Conservation (phyloP, 1,140 invertebrate genomes). For the Diuraphis noxia region DNA sequence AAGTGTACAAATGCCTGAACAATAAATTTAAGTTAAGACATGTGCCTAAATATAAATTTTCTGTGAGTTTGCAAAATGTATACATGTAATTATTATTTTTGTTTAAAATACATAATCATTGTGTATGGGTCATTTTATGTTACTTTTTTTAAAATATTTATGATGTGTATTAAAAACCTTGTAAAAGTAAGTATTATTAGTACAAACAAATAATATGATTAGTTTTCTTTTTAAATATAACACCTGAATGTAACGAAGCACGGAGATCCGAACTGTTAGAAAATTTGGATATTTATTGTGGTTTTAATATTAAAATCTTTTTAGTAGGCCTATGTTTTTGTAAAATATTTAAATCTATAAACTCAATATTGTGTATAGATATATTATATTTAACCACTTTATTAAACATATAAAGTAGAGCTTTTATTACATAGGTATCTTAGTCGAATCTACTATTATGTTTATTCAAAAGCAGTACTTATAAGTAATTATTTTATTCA, state of each 20-base stretch:
- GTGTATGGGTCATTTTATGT: too few relatives aligned
- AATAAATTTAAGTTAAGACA: not conserved
- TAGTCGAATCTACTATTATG: not conserved
- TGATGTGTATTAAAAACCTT: too few relatives aligned
- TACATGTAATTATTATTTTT: too few relatives aligned
- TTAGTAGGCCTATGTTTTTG: not conserved
- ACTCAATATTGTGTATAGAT: not conserved
- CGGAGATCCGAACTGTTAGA: not conserved
- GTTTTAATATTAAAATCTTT: not conserved
- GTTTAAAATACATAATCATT: too few relatives aligned
- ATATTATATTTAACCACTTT: too few relatives aligned
- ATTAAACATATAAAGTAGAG: too few relatives aligned
- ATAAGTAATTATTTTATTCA: not conserved
- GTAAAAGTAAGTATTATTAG: too few relatives aligned
- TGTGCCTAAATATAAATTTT: not conserved
- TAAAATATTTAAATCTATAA: not conserved
- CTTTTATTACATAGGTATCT: not conserved
- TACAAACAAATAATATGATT: too few relatives aligned
- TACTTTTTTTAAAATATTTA: too few relatives aligned
- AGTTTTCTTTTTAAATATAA: too few relatives aligned
- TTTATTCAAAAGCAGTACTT: not conserved
- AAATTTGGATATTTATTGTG: not conserved
- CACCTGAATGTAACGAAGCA: not conserved
- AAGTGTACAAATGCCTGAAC: too few relatives aligned
- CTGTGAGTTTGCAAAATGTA: not conserved